A percentile compares a stretch with the other conserved stretches of the same genome.
Conservation (phyloP, 2,113 vertebrate genomes). For the Sula dactylatra region DNA sequence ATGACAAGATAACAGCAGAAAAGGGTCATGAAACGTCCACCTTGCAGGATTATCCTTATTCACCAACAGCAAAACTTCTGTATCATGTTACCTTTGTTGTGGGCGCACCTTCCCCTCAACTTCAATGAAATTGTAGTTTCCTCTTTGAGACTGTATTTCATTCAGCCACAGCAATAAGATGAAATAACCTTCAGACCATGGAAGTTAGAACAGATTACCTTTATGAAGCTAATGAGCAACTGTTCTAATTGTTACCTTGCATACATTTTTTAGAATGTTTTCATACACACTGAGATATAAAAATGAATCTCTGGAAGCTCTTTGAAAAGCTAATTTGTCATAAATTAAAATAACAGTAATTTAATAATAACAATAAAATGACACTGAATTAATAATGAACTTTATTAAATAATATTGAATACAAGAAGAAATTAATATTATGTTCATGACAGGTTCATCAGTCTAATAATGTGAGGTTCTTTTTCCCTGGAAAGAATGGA, state of each 20-base stretch:
- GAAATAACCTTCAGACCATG: background rate
- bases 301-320: background rate
- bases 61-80: background rate
- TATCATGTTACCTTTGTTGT: background rate
- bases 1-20: background rate
- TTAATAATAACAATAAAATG: slow-evolving; percentile 15
- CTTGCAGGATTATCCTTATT: background rate
- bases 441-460: background rate
- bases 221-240: slow-evolving; percentile 8
- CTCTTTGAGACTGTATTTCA: background rate
- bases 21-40: background rate
- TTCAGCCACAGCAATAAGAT: background rate
- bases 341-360: slow-evolving; percentile 17
- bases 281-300: background rate
- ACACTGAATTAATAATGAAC: background rate
- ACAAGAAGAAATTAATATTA: slow-evolving; percentile 3
- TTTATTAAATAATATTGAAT: slow-evolving; percentile 15
- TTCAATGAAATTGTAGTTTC: background rate
- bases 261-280: slow-evolving; percentile 10
- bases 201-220: background rate
- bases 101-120: background rate
- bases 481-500: background rate
- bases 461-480: background rate
- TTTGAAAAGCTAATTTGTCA: background rate
- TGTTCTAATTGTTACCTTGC: slow-evolving; percentile 18